phyloP scores from a whole-genome alignment of 1,140 invertebrate genomes.

The Aphis craccivora region DNA sequence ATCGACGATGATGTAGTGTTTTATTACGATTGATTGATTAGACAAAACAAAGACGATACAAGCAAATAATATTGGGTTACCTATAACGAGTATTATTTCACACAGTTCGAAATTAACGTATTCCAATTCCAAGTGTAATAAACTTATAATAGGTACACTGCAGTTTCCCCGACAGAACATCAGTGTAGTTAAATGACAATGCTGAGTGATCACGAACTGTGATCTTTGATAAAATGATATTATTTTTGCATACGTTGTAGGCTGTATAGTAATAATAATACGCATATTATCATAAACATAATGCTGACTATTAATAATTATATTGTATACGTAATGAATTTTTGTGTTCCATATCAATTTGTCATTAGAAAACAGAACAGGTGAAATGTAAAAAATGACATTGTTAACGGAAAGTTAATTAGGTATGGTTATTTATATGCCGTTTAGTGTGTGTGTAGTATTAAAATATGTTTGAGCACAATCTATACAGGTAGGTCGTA shows the following conservation, averaged over 20 bases:
- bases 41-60: not conserved
- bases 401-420: not conserved
- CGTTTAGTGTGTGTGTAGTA: not conserved
- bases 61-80: not conserved
- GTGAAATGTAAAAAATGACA: not conserved
- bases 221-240: not conserved
- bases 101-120: not conserved
- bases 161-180: not conserved
- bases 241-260: not conserved
- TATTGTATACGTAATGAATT: not conserved
- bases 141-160: not conserved
- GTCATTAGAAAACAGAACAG: not conserved
- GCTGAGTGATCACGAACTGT: not conserved
- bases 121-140: too few species aligned
- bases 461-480: not conserved
- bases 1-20: not conserved
- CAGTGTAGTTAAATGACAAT: not conserved
- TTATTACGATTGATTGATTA: not conserved
- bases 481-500: not conserved
- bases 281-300: not conserved
- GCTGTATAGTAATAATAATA: not conserved
- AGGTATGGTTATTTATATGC: not conserved
- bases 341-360: not conserved
- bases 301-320: not conserved
- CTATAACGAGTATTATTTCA: not conserved